Conservation (phyloP, 2,888 invertebrate species). For the Tipula confusa region DNA sequence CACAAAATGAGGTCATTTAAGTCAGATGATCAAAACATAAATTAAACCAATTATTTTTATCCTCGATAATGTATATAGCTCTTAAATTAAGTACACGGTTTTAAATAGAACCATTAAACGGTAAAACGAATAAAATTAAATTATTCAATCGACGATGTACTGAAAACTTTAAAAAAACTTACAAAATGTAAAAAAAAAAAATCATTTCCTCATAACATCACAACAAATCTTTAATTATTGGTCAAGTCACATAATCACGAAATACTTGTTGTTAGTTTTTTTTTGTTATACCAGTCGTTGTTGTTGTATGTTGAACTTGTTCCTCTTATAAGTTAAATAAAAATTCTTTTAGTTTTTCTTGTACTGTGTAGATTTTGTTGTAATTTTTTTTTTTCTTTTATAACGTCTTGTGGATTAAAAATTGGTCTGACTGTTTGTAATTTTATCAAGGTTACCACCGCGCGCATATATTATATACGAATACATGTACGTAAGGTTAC, state of each 20-base stretch:
- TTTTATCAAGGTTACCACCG: neutral
- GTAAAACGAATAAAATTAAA: neutral
- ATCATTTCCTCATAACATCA: slow-evolving; percentile 20
- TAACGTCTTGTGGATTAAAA: neutral
- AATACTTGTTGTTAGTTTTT: slow-evolving; percentile 3
- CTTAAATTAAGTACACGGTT: neutral
- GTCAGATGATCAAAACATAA: too few relatives aligned
- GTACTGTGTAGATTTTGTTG: neutral
- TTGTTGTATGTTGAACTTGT: slow-evolving; percentile 25
- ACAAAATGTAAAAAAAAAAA: neutral
- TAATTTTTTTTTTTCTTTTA: neutral
- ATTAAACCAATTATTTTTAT: too few relatives aligned
- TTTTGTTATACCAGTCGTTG: neutral
- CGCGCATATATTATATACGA: neutral
- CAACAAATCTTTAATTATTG: slow-evolving; percentile 25
- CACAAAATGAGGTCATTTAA: too few relatives aligned
- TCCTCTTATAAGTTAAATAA: neutral
- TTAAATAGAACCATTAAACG: neutral
- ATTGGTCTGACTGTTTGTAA: neutral
- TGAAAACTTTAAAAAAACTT: neutral
- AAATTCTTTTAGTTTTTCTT: neutral
- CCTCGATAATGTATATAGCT: too few relatives aligned
- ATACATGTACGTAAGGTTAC: neutral
- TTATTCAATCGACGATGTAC: neutral
- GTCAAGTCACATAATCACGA: slow-evolving; percentile 25